Conservation (phyloP, 1,140 invertebrate genomes). For the Triops cancriformis region DNA sequence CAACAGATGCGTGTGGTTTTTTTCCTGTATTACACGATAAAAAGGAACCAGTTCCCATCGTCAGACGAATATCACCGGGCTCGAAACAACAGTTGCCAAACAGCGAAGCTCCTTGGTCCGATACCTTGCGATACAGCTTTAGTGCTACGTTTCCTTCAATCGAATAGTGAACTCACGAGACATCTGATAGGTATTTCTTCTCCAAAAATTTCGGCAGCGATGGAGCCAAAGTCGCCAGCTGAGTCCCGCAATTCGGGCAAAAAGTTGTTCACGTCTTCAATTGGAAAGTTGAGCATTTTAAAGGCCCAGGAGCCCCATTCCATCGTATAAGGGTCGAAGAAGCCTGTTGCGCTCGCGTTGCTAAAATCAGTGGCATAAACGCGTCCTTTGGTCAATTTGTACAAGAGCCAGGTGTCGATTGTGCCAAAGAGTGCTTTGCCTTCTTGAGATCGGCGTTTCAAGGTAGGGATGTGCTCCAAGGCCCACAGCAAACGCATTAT, state of each 20-base stretch:
- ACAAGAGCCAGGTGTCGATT: conserved; percentile 85
- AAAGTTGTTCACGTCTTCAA: conserved; percentile 42
- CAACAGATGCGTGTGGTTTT: conserved; percentile 64
- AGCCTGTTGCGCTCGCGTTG: conserved; percentile 77
- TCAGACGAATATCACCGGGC: conserved; percentile 76
- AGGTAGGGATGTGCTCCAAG: conserved; percentile 56
- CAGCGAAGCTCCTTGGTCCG: conserved; percentile 69
- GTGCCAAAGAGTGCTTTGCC: conserved; percentile 75
- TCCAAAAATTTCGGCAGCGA: conserved; percentile 27
- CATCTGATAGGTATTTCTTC: conserved; percentile 61
- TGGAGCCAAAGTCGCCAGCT: conserved; percentile 55
- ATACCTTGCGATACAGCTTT: conserved; percentile 40
- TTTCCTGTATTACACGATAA: conserved; percentile 76
- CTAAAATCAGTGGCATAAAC: conserved; percentile 77
- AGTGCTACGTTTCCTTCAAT: conserved; percentile 2
- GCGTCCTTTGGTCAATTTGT: conserved; percentile 48
- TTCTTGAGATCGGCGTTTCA: conserved; percentile 51
- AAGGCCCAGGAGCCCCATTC: conserved; percentile 64
- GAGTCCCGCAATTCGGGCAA: conserved; percentile 74
- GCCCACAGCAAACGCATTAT: conserved; percentile 67
- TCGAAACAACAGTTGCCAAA: conserved; percentile 83
- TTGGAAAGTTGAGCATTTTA: conserved; percentile 60
- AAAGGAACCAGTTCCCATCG: conserved; percentile 91
- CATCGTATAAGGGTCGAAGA: conserved; percentile 86
- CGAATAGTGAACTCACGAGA: conserved; percentile 52